Base-by-base conservation (phyloP, 2,797 vertebrate genomes). In the Tokudaia muenninki region DNA sequence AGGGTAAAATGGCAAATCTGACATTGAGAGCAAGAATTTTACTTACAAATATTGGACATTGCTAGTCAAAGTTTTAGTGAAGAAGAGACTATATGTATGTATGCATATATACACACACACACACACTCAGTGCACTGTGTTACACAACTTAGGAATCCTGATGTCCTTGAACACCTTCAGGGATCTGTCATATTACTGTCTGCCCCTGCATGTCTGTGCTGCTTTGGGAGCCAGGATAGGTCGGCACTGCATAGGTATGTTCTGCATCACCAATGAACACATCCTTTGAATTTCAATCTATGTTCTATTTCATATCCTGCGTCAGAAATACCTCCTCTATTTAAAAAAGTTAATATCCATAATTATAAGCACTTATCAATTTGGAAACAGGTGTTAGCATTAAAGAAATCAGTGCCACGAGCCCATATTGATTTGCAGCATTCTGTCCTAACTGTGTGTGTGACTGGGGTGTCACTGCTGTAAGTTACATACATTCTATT, bases 311-410 rank as follows among this genome's bases (percentile, higher is more conserved):
- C 55, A 87, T 41, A 87, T 75, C 70, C 81, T 94, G 52, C 65
- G 84, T 88, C 80, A 87, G 87, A 92, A 96, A 94, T 84, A 57
- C 50, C 41, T 90, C 75, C n/a, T 82, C 65, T 78, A 92, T 95
- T 97, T 96, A 97, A 92, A 95, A 95, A 96, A 83, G 77, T 61
- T 96, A 95, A 90, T 96, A 95, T 96, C 72, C 34, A 37, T 95
- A 96, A 96, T 97, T 92, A 94, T 67, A 61, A 96, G 26, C 87
- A 96, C 70, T 93, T 94, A 83, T 9, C 55, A 93, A 92, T 93
- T 96, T 92, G 61, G 72, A 96, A 77, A 29, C 90, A 96, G 87
- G 59, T 87, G 75, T 96, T 95, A 94, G 65, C 80, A 93, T 96
- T 95, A 94, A 92, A 90, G 74, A 95, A 96, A 86, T 96, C 91